Percentiles rank a stretch among this genome's conserved stretches.
phyloP scores from a whole-genome alignment of 2,797 vertebrate species.

The Pterois miles region DNA sequence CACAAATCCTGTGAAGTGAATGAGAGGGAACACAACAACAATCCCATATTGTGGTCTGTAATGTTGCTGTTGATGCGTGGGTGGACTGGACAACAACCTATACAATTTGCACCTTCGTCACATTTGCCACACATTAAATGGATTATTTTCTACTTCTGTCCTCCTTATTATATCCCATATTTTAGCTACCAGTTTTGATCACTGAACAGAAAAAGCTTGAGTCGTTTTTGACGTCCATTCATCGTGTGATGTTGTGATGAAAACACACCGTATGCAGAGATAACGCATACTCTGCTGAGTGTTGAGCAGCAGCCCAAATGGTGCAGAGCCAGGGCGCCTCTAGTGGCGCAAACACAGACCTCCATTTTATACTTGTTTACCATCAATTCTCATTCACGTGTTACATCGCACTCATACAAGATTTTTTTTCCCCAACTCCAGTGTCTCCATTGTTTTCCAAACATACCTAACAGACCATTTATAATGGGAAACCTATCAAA shows the following conservation, averaged over 20 bases:
- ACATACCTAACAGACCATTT: background rate
- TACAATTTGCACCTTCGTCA: background rate
- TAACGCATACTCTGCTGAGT: background rate
- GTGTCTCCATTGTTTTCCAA: background rate
- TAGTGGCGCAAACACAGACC: slow-evolving; percentile 39
- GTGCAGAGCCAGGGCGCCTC: slow-evolving; percentile 76
- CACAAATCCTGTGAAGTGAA: background rate
- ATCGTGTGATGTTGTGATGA: background rate
- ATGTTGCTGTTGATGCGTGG: background rate
- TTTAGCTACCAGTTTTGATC: background rate
- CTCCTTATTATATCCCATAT: background rate
- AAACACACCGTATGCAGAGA: slow-evolving; percentile 10
- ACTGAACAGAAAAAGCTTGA: background rate
- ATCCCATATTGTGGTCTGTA: background rate
- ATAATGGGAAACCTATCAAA: background rate
- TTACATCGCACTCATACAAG: slow-evolving; percentile 28
- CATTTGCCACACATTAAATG: background rate
- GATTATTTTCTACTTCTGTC: background rate
- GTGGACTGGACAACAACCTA: background rate
- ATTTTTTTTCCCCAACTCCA: background rate
- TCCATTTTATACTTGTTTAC: slow-evolving; percentile 72
- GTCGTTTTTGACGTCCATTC: background rate
- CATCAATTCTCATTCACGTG: slow-evolving; percentile 74
- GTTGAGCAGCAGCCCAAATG: slow-evolving; percentile 41
- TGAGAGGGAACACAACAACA: background rate